Evolutionary conservation across 2,797 vertebrate species (phyloP), one percentile per base, ranked within the genome.

Genomic region (Pseudopleuronectes americanus): DNA sequence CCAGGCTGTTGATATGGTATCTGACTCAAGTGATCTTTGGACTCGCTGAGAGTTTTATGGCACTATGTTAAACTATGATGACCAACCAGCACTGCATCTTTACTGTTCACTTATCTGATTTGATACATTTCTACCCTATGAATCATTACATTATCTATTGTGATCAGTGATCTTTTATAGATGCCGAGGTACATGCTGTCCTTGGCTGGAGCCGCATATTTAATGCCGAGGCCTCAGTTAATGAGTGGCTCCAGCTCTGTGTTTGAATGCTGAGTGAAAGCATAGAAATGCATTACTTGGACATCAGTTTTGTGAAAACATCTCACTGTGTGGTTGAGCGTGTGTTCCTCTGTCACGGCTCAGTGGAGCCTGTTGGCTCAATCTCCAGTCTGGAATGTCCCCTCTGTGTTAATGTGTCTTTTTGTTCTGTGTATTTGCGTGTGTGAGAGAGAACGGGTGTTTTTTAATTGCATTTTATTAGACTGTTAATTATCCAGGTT

Each of bases 1-100:
- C 63, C 58, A 38, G 66, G 31, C 53, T 76, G 76, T 62, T 75
- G 74, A 89, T 71, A 80, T 31, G 19, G 68, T 74, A 31, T 75
- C 74, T 84, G 83, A 81, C 80, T 84, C 76, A 75, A 72, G 19
- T 53, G 49, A 60, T 58, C 53, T 57, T 19, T 74, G 68, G 28
- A 71, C 63, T 60, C 13, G 8, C 61, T 53, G 38, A 68, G 22
- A 77, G 59, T 71, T 90, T 89, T 88, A 89, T 82, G 70, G 51
- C 28, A 31, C 55, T 26, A 3, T 8, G 51, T 26, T 70, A 26
- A 66, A 55, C 45, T 48, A 24, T 12, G 47, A 47, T 33, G 43
- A 43, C 41, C 10, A 0, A 2, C 47, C 49, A 52, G 49, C 53
- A 41, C 43, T 45, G 43, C 43, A 19, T 45, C 14, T 53, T 9